Base-by-base conservation (phyloP, 2,113 vertebrate genomes). In the Spea multiplicata region DNA sequence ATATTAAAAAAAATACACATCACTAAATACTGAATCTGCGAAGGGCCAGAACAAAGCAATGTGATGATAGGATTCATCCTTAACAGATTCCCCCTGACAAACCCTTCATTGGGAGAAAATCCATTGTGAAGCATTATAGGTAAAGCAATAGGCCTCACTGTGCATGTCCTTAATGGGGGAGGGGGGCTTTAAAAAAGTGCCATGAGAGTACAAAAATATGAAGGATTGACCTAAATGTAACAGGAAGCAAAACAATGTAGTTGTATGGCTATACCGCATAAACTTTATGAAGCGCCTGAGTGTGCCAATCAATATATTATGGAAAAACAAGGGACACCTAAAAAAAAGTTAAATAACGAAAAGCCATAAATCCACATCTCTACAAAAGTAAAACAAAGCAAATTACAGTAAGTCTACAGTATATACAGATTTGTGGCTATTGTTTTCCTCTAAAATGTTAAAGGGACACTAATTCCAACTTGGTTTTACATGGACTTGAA, bases 291-390 rank as follows among this genome's bases (percentile, higher is more conserved):
- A 59, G 4, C 14, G 55, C 55, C 12, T 8, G 55, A 59, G 12
- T 8, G 55, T 13, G 12, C 55, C 10, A 8, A 3, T 59, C 55
- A 8, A 30, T 59, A 59, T 9, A 4, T 59, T 59, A 3, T 1
- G 3, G 50, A 52, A 10, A 52, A 10, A 52, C 6, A 7, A 10
- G 50, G 50, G 50, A 52, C 6, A 6, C 9, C 9, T 9, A 59
- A 2, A 59, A 59, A 59, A 59, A 59, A 76, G 84, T 93, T 92
- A 93, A 94, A 93, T 90, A 93, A 91, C 90, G 83, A 84, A 59
- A 93, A 91, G 44, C 71, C 68, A 93, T 93, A 94, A 93, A 93
- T 94, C 93, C 80, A 92, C 88, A 91, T 90, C 87, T 91, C 8
- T 30, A 5, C 90, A 87, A 90, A 84, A 87, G 91, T 92, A 93